Conservation (phyloP, 2,888 invertebrate genomes). For the Drosophila mayaguana region DNA sequence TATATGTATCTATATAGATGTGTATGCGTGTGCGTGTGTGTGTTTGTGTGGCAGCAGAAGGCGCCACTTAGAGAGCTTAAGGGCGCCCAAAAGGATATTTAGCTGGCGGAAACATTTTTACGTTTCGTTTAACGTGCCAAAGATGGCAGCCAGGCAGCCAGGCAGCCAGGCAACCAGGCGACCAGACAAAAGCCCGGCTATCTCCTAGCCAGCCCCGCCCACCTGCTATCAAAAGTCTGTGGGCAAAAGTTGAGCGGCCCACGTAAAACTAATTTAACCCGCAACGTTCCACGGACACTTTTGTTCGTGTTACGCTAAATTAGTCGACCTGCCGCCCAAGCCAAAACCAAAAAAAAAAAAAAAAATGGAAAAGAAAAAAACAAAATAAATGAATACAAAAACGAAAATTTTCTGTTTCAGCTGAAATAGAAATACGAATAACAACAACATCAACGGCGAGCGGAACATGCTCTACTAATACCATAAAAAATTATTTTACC, state of each 20-base stretch:
- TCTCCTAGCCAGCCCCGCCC: slow-evolving; percentile 12
- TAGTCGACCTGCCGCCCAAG: slow-evolving; percentile 63
- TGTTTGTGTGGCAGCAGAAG: slow-evolving; percentile 44
- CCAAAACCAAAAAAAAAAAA: neutral
- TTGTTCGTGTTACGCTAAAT: slow-evolving; percentile 78
- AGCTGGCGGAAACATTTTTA: slow-evolving; percentile 83
- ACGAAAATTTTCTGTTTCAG: slow-evolving; percentile 37
- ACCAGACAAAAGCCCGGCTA: slow-evolving; percentile 15
- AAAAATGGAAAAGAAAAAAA: neutral
- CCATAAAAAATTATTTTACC: slow-evolving; percentile 75
- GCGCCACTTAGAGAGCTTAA: slow-evolving; percentile 70
- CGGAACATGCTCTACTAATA: slow-evolving; percentile 31
- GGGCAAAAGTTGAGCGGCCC: slow-evolving; percentile 63
- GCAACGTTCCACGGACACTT: slow-evolving; percentile 77
- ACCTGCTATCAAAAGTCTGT: slow-evolving; percentile 32
- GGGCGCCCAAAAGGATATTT: slow-evolving; percentile 79
- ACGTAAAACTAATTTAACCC: slow-evolving; percentile 80
- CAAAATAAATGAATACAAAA: slow-evolving; percentile 9
- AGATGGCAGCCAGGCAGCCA: slow-evolving; percentile 53
- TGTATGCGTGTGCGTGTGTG: neutral
- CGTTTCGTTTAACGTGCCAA: slow-evolving; percentile 83
- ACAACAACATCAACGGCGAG: slow-evolving; percentile 21
- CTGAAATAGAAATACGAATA: slow-evolving; percentile 37
- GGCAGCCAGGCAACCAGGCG: slow-evolving; percentile 28
- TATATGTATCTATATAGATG: slow-evolving; percentile 1